Evolutionary conservation across 2,888 invertebrate genomes (phyloP), one percentile per base, ranked within the genome.

Genomic region (Reticulitermes lucifugus): DNA sequence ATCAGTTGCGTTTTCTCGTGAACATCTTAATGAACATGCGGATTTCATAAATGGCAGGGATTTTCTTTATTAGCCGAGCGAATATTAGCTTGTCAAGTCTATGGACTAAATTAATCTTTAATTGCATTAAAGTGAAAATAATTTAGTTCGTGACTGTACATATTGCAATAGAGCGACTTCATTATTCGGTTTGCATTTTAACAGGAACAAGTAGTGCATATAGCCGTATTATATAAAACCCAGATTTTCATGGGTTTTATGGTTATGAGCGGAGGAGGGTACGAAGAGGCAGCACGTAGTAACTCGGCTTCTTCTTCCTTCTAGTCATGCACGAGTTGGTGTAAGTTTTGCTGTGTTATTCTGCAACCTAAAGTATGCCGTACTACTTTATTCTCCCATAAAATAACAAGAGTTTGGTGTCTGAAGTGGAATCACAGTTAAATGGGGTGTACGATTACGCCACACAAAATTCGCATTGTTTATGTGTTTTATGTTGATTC

Each of bases 361-460:
- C 29, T 12, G 29, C 70, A 25, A 41, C 29, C 73, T 21, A 73
- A 73, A 73, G 73, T 73, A 73, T 7, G 29, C 35, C 18, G n/a
- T 35, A 41, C 14, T 35, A 73, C 35, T 77, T 77, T 77, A 77
- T 46, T 46, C 77, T 77, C 46, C 77, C 22, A 77, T 77, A 77
- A 77, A 73, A 73, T 73, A 73, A 77, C 46, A 77, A 35, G 41
- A 41, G 46, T 77, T 77, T 43, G 41, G 41, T 46, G 77, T 77
- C 43, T 75, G 75, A 75, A 75, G 41, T 35, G n/a, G 35, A 73
- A 73, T 73, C 73, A 73, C 77, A 46, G 77, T 77, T 77, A 77
- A 77, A 77, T 77, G 77, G 77, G 51, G 77, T 77, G 77, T 77
- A n/a, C 10, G n/a, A 77, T 77, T 46, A 51, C 77, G 77, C 77